Evolutionary conservation across 35 echinoderm and acorn worm genomes (phyloP), one percentile per base, ranked within the genome.

Genomic region (Amphiura filiformis): DNA sequence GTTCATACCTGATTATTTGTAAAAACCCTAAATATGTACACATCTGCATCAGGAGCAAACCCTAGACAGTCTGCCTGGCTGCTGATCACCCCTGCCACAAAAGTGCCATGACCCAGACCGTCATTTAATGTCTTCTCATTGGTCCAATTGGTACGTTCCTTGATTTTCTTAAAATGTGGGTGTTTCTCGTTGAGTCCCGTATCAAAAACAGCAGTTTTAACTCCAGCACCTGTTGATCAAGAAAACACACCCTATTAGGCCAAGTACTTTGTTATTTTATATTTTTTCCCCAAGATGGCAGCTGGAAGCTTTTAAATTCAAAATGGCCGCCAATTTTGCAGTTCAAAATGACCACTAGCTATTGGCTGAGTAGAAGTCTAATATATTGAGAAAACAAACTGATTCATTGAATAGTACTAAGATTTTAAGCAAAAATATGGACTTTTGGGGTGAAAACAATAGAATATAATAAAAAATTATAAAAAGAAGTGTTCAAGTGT

Each of bases 41-140:
- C 81, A 75, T 98, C 93, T 36, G 96, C 96, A 90, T 98, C 96
- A 31, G 96, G 96, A 30, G 96, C 96, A 86, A 98, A 98, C 26
- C 96, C 96, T 31, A 86, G 82, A 77, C 96, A 98, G 35, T 98
- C 96, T 38, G 78, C 90, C 36, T 88, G 86, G 80, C 96, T 98
- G 75, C 87, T 92, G 78, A 98, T 94, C 49, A 98, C 96, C 38
- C 96, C 96, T 15, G 96, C 96, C 13, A 98, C 96, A 80, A 98
- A 98, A n/a, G 96, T 98, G 61, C 96, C 96, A 78, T 98, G 96
- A 31, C 96, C 96, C 80, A 98, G 81, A 26, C 95, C 96, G 85
- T 98, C 96, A 80, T 98, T 84, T 40, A 94, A 80, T 15, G 93
- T 98, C 87, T 98, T 98, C 64, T 98, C 96, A 87, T 98, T 94